These are phyloP conservation scores for Zaprionus tsacasi DNA, from an alignment of 1,140 invertebrate species.

Conservation along the genomic window DNA sequence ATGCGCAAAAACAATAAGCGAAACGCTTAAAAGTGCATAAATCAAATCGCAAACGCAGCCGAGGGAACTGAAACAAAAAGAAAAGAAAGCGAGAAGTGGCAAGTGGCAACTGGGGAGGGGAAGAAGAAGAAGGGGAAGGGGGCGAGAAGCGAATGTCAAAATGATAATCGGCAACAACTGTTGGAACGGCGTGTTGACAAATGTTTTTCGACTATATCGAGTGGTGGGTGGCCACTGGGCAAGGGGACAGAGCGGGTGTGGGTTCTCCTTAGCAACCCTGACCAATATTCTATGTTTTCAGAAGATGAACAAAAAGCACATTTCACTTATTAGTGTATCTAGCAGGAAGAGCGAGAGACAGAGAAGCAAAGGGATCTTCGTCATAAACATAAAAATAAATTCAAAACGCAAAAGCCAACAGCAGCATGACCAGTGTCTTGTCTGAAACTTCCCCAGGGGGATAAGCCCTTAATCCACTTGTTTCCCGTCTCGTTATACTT, in stretches of 20 bases:
- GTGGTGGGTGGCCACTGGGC: not conserved
- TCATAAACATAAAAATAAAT: constrained; percentile 80
- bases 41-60: constrained; percentile 66
- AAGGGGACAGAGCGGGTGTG: not conserved
- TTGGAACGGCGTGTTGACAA: constrained; percentile 76
- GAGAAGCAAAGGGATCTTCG: constrained; percentile 36
- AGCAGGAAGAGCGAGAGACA: not conserved
- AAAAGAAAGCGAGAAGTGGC: constrained; percentile 10
- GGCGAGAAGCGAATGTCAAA: constrained; percentile 67
- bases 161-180: constrained; percentile 84
- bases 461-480: constrained; percentile 80
- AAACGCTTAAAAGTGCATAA: constrained; percentile 84
- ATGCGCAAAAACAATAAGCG: constrained; percentile 82
- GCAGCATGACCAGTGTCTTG: constrained; percentile 26
- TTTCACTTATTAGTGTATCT: constrained; percentile 73
- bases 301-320: constrained; percentile 67
- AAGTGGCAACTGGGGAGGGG: constrained; percentile 15
- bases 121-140: constrained; percentile 24
- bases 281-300: constrained; percentile 37
- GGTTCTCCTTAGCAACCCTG: constrained; percentile 23
- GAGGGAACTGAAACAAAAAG: constrained; percentile 66
- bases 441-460: not conserved
- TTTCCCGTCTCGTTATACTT: constrained; percentile 56
- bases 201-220: constrained; percentile 54
- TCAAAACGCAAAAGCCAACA: constrained; percentile 68